These are phyloP conservation scores for Camptogramma bilineatum DNA, from an alignment of 2,888 invertebrate genomes.

Conservation along the genomic window DNA sequence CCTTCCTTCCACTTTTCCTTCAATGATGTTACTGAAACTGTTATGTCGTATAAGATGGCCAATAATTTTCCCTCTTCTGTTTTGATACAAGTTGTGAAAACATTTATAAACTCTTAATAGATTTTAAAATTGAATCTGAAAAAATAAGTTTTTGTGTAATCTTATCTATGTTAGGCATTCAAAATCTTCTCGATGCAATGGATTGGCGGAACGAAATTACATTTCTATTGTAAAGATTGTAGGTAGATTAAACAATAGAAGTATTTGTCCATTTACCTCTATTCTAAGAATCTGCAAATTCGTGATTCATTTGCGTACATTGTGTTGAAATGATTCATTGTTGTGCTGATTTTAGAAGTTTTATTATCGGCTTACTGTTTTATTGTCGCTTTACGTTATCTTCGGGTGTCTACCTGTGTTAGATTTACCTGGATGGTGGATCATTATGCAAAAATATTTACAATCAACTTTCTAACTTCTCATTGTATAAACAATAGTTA, in stretches of 20 bases:
- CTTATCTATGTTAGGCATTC: background rate
- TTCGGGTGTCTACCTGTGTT: slow-evolving; percentile 29
- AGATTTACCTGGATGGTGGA: slow-evolving; percentile 33
- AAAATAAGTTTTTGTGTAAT: background rate
- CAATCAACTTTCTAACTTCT: slow-evolving; percentile 4
- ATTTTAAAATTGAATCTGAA: too few species aligned
- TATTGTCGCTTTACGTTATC: slow-evolving; percentile 32
- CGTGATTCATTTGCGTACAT: slow-evolving; percentile 37
- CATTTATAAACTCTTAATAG: too few species aligned
- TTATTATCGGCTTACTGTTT: slow-evolving; percentile 35
- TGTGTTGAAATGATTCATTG: slow-evolving; percentile 34
- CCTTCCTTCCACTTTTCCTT: too few species aligned
- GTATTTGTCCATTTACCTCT: slow-evolving; percentile 1
- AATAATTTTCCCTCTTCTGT: too few species aligned
- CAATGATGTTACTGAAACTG: too few species aligned
- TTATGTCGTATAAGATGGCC: too few species aligned
- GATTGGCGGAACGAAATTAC: background rate
- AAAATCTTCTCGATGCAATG: background rate
- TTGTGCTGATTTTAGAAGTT: slow-evolving; percentile 35
- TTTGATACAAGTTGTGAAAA: too few species aligned
- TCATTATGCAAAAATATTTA: slow-evolving; percentile 14
- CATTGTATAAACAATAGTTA: background rate
- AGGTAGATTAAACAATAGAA: slow-evolving; percentile 21
- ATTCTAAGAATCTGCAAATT: slow-evolving; percentile 27
- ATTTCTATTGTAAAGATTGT: slow-evolving; percentile 10